phyloP scores from a whole-genome alignment of 1,140 invertebrate species.

The Cyphomyrmex costatus region DNA sequence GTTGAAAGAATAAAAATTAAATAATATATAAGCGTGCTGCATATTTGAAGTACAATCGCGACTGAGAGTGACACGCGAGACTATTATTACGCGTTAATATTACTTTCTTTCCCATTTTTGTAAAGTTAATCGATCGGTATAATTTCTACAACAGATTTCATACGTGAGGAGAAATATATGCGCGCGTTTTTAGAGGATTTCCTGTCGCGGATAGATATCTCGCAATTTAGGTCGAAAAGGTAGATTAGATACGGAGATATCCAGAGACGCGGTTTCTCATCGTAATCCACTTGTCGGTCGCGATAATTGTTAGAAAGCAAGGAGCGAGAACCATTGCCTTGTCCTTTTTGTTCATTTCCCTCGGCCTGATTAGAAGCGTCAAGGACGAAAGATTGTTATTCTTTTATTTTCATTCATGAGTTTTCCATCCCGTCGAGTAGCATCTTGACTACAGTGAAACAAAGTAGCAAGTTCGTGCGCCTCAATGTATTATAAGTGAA shows the following conservation, averaged over 20 bases:
- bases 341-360: neutral
- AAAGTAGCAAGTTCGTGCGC: neutral
- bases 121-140: neutral
- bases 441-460: neutral
- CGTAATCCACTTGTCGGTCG: neutral
- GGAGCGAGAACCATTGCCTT: neutral
- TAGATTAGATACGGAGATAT: neutral
- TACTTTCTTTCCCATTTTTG: neutral
- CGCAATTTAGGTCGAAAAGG: conserved; percentile 23
- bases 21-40: neutral
- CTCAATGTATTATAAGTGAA: too few species aligned
- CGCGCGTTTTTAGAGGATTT: conserved; percentile 29
- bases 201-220: conserved; percentile 14
- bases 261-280: conserved; percentile 19
- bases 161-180: neutral
- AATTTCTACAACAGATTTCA: neutral
- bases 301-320: conserved; percentile 27
- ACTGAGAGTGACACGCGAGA: neutral
- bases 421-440: neutral
- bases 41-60: conserved; percentile 9
- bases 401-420: neutral
- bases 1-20: conserved; percentile 1
- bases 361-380: neutral
- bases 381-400: neutral
- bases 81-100: neutral